Base-by-base conservation (phyloP, 2,888 invertebrate species). In the Drosophila imparisetae region DNA sequence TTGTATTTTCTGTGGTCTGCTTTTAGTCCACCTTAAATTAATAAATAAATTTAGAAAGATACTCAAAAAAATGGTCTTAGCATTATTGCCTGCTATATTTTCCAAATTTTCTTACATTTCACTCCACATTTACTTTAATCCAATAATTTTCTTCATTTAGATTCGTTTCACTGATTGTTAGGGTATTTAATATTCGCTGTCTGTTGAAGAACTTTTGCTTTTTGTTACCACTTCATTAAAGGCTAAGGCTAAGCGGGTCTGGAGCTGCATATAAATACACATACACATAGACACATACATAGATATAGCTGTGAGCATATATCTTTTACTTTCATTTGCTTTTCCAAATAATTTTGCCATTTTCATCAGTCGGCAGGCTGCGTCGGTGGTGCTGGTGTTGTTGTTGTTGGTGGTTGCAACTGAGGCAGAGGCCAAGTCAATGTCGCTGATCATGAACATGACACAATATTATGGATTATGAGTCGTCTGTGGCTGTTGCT, bases 391-490 rank as follows among this genome's bases (percentile, higher is more conserved):
- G 29, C 48, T 52, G 29, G 34, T 40, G n/a, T 13, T 48, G 45
- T 21, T 45, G 40, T n/a, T 50, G 11, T 8, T 34, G 48, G 32
- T 60, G 21, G 54, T 34, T 54, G 48, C 49, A 34, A 36, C 68
- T 15, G 29, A 2, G 64, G 53, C 75, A 53, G 62, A 54, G 71
- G 71, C 75, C 67, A 70, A 42, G 67, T 63, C 80, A 67, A 73
- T 59, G 83, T 70, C 73, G 83, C 71, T 84, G 88, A 82, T 84
- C 86, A 76, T 86, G 89, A 88, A 88, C 86, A 86, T 86, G 86
- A 88, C 86, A 86, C 86, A 86, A 86, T 86, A 86, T 86, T 86
- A 83, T 83, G 76, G 84, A 84, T 88, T 86, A 88, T 86, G 86
- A 86, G 76, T 52, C 59, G 81, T 68, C 77, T 76, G 45, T 62